A percentile compares a stretch with the other conserved stretches of the same genome.
phyloP scores from a whole-genome alignment of 2,797 vertebrate species.

The Chloroceryle amazona region DNA sequence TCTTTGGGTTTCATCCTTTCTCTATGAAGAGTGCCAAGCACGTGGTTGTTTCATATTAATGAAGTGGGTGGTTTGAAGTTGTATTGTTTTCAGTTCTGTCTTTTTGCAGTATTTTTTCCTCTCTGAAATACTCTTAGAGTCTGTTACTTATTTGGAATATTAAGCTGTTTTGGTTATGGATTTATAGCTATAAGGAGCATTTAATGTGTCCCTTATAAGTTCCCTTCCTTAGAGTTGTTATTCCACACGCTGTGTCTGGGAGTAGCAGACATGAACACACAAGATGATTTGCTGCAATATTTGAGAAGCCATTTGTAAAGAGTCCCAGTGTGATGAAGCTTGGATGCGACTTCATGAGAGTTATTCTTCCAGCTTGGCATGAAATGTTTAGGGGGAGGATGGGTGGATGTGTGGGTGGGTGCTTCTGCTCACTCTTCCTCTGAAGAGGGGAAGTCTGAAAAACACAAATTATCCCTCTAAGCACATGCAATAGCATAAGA shows the following conservation, averaged over 20 bases:
- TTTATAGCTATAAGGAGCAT: constrained; percentile 45
- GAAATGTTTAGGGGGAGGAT: not conserved
- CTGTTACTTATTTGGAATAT: constrained; percentile 50
- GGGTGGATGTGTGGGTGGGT: not conserved
- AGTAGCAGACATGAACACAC: not conserved
- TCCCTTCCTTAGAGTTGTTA: not conserved
- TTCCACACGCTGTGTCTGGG: not conserved
- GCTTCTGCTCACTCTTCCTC: not conserved
- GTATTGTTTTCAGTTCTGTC: constrained; percentile 50
- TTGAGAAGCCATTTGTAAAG: not conserved
- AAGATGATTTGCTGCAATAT: not conserved
- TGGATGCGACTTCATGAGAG: not conserved
- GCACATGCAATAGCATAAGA: not conserved
- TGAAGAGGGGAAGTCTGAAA: not conserved
- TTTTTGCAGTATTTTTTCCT: constrained; percentile 30
- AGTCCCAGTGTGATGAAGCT: not conserved
- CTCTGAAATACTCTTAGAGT: constrained; percentile 19
- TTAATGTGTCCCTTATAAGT: constrained; percentile 11
- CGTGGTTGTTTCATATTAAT: constrained; percentile 35
- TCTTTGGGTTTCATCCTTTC: constrained; percentile 39
- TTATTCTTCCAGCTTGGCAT: not conserved
- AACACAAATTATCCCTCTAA: not conserved
- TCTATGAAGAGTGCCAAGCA: constrained; percentile 33
- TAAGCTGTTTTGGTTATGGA: constrained; percentile 19
- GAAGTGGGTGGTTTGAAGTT: constrained; percentile 50